Conservation (phyloP, 2,113 vertebrate genomes). For the Hyaena hyaena region DNA sequence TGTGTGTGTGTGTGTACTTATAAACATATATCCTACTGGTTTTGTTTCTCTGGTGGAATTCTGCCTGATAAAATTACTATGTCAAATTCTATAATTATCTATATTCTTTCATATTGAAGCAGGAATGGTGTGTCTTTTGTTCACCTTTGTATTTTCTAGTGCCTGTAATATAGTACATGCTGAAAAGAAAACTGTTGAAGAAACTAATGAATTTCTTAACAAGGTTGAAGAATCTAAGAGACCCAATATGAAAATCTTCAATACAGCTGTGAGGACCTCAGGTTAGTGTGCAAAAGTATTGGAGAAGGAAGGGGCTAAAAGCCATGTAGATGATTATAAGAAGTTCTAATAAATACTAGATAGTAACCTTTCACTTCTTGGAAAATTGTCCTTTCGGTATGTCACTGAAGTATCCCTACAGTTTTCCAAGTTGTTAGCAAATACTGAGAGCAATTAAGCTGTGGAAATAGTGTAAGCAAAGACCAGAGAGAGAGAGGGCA, state of each 20-base stretch:
- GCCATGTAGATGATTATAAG: neutral
- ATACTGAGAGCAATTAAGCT: neutral
- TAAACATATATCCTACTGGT: no score
- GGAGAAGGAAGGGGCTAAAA: neutral
- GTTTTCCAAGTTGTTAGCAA: conserved; percentile 7
- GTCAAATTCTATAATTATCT: neutral
- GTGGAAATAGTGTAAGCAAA: neutral
- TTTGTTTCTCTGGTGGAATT: no score
- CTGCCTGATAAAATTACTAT: no score
- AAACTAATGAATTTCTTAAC: neutral
- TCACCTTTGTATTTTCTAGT: conserved; percentile 16
- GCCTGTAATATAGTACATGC: neutral
- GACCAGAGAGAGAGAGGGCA: neutral
- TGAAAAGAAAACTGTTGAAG: conserved; percentile 15
- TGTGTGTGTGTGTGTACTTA: no score
- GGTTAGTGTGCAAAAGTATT: neutral
- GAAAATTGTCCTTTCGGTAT: neutral
- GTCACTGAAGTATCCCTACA: neutral
- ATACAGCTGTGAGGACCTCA: neutral
- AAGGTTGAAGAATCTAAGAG: neutral
- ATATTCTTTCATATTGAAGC: neutral
- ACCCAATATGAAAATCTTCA: neutral
- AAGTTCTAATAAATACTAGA: conserved; percentile 15
- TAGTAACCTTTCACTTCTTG: neutral
- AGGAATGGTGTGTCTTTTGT: neutral